These are phyloP conservation scores for Ptychodera flava DNA, from an alignment of 35 echinoderm and acorn worm species.

Conservation along the genomic window DNA sequence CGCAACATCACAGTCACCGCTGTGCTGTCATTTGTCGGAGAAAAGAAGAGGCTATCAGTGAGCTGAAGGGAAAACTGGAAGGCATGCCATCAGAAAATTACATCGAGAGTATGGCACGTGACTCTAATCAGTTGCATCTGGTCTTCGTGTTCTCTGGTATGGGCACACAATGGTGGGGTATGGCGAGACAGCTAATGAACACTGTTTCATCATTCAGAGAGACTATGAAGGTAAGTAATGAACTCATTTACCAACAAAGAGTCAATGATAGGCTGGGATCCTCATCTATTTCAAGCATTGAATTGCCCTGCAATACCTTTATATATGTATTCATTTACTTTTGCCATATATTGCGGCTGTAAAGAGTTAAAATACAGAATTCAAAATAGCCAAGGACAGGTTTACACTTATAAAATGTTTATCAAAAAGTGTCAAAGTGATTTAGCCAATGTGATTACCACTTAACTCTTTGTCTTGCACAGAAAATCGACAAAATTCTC, in stretches of 20 bases:
- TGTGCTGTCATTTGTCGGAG: background rate
- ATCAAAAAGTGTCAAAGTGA: too few relatives aligned
- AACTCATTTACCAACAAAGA: too few relatives aligned
- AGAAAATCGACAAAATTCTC: background rate
- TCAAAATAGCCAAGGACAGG: too few relatives aligned
- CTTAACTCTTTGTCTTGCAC: slow-evolving; percentile 2
- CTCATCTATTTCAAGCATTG: too few relatives aligned
- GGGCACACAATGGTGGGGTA: background rate
- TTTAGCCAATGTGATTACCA: too few relatives aligned
- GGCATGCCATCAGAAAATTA: background rate
- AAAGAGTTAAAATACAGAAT: too few relatives aligned
- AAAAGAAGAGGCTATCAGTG: background rate
- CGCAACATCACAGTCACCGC: background rate
- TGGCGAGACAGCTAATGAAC: slow-evolving; percentile 2
- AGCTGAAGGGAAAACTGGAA: background rate
- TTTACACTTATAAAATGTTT: too few relatives aligned
- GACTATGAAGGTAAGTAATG: background rate
- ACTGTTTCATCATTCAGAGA: background rate
- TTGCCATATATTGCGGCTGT: too few relatives aligned
- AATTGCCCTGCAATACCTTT: too few relatives aligned
- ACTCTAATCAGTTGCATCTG: background rate
- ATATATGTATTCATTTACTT: too few relatives aligned
- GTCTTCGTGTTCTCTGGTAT: background rate
- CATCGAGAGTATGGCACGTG: slow-evolving; percentile 4
- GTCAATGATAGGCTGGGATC: too few relatives aligned